Evolutionary conservation across 2,113 vertebrate genomes (phyloP), one percentile per base, ranked within the genome.

Genomic region (Centrocercus urophasianus): DNA sequence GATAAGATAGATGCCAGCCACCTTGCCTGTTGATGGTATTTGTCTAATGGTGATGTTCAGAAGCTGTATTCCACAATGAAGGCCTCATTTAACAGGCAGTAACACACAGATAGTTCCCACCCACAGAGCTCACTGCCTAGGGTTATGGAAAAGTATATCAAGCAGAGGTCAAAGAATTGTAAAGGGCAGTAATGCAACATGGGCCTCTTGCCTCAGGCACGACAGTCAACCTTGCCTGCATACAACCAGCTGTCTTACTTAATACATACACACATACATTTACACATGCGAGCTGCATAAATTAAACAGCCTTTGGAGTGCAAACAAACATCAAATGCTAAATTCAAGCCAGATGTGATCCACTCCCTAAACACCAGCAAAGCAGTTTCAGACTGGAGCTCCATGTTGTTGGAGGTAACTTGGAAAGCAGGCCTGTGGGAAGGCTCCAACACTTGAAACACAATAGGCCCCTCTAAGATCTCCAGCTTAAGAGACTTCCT

Each of bases 71-170:
- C 72, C 40, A 74, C 65, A 72, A 50, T 12, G 16, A 93, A 63
- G 85, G 82, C 80, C 61, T 78, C 72, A 61, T 88, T 86, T 66
- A 87, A 78, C 43, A 69, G 72, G 89, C 69, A 90, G 17, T 71
- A 93, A 93, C 73, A 86, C 61, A 38, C 28, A 89, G 83, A 95
- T 22, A 87, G 83, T 32, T 95, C 88, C 93, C 93, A 89, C 88
- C 75, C 94, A 91, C 83, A 91, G 66, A 83, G 76, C 67, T 95
- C 6, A 18, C 43, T 91, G 95, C 94, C 95, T 93, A 86, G 42
- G 93, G 88, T 83, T 83, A 96, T 95, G 94, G 94, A 94, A 95
- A 97, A 95, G 95, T 77, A 86, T 81, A 95, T 93, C 69, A 95
- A 93, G 48, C 13, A 3, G 88, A 93, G 87, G 83, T 95, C 91